Conservation (phyloP, 2,888 invertebrate species). For the Metacarcinus magister region DNA sequence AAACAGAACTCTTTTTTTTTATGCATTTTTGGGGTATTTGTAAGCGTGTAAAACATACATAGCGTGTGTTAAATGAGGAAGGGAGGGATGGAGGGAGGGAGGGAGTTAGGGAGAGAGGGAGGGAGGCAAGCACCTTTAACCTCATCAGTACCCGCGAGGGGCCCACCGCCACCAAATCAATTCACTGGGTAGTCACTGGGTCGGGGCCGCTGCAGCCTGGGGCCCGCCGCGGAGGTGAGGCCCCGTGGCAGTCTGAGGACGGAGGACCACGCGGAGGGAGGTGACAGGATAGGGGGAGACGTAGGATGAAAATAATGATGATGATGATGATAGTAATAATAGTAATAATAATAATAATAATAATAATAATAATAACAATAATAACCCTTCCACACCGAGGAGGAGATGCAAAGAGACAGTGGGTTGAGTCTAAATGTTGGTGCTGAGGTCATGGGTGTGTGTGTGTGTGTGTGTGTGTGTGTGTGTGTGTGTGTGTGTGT, state of each 20-base stretch:
- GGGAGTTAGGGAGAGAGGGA: background rate
- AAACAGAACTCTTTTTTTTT: no score
- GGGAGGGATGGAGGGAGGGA: background rate
- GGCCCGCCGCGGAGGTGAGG: background rate
- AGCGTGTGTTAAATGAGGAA: background rate
- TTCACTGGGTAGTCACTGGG: background rate
- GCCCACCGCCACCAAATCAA: background rate
- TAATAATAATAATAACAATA: no score
- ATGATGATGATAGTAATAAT: background rate
- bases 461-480: no score
- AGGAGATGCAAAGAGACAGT: no score
- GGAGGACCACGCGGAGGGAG: no score
- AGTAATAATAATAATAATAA: background rate
- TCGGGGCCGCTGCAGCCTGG: background rate
- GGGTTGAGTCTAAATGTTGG: no score
- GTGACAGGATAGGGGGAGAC: no score
- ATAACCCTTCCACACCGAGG: no score
- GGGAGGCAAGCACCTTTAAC: constrained; percentile 38
- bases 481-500: no score
- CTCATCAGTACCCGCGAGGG: background rate
- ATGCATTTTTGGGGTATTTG: background rate
- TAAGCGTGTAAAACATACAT: background rate
- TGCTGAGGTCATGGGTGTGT: no score
- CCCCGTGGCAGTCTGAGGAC: background rate
- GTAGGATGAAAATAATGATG: no score